phyloP scores from a whole-genome alignment of 2,113 vertebrate genomes.

The Nymphicus hollandicus region DNA sequence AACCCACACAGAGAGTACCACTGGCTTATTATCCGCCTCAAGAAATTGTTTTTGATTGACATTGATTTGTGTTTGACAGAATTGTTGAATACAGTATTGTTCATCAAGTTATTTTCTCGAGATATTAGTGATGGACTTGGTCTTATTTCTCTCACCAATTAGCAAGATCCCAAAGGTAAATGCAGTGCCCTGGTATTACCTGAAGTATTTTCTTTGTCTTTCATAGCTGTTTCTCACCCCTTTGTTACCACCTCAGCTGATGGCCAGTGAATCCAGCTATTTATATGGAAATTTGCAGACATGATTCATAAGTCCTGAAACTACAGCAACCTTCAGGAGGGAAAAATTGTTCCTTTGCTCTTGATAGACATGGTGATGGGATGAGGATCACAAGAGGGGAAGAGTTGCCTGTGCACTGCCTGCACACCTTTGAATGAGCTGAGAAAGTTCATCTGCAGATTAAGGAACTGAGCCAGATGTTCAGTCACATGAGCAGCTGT shows the following conservation, averaged over 20 bases:
- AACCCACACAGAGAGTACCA: neutral
- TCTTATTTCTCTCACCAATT: neutral
- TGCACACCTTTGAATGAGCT: neutral
- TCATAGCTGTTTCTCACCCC: neutral
- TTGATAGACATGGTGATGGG: neutral
- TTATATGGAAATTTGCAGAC: neutral
- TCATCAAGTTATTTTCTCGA: conserved; percentile 1
- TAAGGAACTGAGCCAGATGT: neutral
- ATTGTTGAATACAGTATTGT: neutral
- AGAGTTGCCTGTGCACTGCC: neutral
- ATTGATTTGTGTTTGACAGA: neutral
- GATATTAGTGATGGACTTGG: neutral
- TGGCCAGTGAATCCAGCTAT: neutral
- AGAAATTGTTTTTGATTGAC: neutral
- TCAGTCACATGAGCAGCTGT: neutral
- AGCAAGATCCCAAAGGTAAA: neutral
- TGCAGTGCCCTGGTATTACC: neutral
- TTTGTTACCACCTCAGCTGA: neutral
- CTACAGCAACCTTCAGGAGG: neutral
- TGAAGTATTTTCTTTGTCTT: neutral
- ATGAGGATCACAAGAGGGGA: too few relatives aligned
- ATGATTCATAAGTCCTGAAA: neutral
- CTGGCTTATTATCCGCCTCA: neutral
- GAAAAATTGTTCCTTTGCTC: neutral
- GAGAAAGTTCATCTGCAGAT: neutral